A percentile compares a stretch with the other conserved stretches of the same genome.
Evolutionary conservation across 2,888 invertebrate genomes (phyloP).

Genomic region (Iselma pallidipennis): DNA sequence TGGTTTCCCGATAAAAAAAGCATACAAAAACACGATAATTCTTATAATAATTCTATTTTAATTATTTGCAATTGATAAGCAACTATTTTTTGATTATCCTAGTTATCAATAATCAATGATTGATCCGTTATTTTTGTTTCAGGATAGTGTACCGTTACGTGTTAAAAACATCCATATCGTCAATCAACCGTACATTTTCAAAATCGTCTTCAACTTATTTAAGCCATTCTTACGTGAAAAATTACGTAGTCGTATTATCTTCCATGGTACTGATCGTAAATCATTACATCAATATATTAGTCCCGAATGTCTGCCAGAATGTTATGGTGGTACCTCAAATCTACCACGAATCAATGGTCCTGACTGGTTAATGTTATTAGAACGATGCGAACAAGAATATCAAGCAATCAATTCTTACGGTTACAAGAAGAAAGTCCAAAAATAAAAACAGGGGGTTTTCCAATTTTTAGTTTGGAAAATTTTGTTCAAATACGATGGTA

Average conservation of each 20-base stretch:
- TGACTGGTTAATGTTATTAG: constrained; percentile 73
- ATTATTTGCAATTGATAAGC: neutral
- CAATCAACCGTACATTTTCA: constrained; percentile 89
- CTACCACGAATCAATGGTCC: constrained; percentile 70
- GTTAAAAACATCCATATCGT: constrained; percentile 87
- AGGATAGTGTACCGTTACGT: constrained; percentile 84
- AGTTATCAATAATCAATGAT: neutral
- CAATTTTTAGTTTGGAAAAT: too few species aligned
- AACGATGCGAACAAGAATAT: constrained; percentile 75
- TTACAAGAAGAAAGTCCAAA: constrained; percentile 63
- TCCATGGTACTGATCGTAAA: constrained; percentile 77
- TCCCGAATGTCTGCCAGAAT: constrained; percentile 70
- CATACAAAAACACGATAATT: neutral
- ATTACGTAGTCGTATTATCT: constrained; percentile 76
- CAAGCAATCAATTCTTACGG: constrained; percentile 68
- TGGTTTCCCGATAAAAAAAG: constrained; percentile 21
- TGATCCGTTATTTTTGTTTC: constrained; percentile 46
- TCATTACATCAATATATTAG: constrained; percentile 73
- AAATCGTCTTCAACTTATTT: constrained; percentile 85
- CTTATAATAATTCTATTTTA: neutral
- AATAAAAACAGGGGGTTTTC: too few species aligned
- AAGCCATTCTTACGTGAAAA: constrained; percentile 90
- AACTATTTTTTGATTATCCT: neutral
- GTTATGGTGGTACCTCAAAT: constrained; percentile 74
- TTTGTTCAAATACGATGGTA: constrained; percentile 6